Conservation (phyloP, 2,888 invertebrate species). For the Sepioteuthis lessoniana region DNA sequence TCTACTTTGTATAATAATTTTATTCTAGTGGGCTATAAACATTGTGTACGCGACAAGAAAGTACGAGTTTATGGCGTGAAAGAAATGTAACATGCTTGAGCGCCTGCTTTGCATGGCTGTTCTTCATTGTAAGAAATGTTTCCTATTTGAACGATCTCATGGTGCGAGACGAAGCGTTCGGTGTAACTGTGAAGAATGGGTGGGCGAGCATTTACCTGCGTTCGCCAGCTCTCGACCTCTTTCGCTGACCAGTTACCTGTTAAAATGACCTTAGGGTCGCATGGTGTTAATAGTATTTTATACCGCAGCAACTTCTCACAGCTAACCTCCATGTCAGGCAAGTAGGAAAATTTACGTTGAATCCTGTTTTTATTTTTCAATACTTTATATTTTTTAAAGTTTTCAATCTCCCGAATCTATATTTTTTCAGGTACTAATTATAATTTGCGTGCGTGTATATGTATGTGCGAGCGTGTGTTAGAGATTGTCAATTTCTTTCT, state of each 20-base stretch:
- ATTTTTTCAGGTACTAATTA: no score
- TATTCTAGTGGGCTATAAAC: conserved; percentile 24
- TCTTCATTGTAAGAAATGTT: background rate
- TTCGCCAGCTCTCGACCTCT: conserved; percentile 17
- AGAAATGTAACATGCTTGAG: background rate
- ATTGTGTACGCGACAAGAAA: background rate
- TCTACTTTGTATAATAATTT: no score
- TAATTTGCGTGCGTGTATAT: no score
- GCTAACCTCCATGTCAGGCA: background rate
- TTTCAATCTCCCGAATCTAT: no score
- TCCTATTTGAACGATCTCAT: background rate
- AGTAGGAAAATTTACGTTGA: background rate
- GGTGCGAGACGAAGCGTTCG: background rate
- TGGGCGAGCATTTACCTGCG: background rate
- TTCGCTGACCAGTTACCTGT: background rate
- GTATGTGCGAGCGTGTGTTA: no score
- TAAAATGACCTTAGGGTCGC: conserved; percentile 6
- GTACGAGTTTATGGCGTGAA: background rate
- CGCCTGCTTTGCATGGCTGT: conserved; percentile 17
- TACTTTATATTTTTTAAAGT: no score
- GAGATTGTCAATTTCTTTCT: no score
- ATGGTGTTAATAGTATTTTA: background rate
- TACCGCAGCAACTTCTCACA: background rate
- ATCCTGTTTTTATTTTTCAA: background rate
- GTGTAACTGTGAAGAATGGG: background rate